phyloP scores from a whole-genome alignment of 2,888 invertebrate species.

The Drosophila affinis region DNA sequence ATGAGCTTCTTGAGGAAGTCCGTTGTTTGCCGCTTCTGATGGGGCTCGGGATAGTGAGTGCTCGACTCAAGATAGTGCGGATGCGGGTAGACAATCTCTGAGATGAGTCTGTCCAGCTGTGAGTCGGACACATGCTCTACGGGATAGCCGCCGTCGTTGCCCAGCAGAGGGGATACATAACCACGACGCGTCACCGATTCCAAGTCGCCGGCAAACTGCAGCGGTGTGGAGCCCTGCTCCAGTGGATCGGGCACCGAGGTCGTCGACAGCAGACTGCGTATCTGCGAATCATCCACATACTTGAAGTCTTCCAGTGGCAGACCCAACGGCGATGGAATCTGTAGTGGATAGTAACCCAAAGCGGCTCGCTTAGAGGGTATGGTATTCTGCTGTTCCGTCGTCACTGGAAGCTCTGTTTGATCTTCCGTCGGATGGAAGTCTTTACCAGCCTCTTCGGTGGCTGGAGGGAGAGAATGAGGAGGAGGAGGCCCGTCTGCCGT shows the following conservation, averaged over 20 bases:
- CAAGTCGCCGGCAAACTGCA: slow-evolving; percentile 68
- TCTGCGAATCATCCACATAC: slow-evolving; percentile 74
- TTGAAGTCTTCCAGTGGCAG: slow-evolving; percentile 73
- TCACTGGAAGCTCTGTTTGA: slow-evolving; percentile 15
- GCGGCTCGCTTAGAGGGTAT: slow-evolving; percentile 53
- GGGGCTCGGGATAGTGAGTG: slow-evolving; percentile 67
- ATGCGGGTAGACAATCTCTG: slow-evolving; percentile 77
- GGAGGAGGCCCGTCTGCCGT: slow-evolving; percentile 33
- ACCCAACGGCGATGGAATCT: slow-evolving; percentile 55
- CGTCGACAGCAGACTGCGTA: slow-evolving; percentile 69
- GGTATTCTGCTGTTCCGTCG: slow-evolving; percentile 31
- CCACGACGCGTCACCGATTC: slow-evolving; percentile 42
- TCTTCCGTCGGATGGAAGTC: not conserved
- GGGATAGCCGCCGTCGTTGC: slow-evolving; percentile 58
- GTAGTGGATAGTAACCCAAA: slow-evolving; percentile 46
- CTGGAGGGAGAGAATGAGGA: slow-evolving; percentile 2
- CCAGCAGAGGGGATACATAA: slow-evolving; percentile 26
- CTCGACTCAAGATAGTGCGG: slow-evolving; percentile 72
- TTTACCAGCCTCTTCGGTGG: not conserved
- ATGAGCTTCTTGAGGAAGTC: slow-evolving; percentile 75
- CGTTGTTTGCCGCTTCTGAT: slow-evolving; percentile 73
- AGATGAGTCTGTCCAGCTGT: slow-evolving; percentile 78
- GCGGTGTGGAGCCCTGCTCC: slow-evolving; percentile 56
- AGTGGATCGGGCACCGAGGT: slow-evolving; percentile 68
- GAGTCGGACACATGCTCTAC: slow-evolving; percentile 62